phyloP scores from a whole-genome alignment of 2,113 vertebrate species.

The Garra rufa region DNA sequence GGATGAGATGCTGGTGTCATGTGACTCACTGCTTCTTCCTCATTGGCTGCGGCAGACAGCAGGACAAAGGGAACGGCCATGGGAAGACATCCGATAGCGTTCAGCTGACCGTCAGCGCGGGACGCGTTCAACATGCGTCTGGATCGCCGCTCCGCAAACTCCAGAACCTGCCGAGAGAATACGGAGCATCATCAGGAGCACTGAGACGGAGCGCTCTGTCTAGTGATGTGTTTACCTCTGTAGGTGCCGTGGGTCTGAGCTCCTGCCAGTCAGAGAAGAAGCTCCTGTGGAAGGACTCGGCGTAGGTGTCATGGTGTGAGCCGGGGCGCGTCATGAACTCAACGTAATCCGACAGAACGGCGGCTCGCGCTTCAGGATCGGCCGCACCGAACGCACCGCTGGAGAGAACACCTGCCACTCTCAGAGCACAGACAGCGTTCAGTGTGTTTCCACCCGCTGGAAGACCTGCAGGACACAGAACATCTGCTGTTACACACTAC shows the following conservation, averaged over 20 bases:
- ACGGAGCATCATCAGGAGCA: neutral
- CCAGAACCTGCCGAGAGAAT: constrained; percentile 57
- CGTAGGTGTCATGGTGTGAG: constrained; percentile 71
- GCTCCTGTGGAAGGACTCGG: constrained; percentile 71
- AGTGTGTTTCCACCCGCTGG: constrained; percentile 71
- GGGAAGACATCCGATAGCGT: constrained; percentile 73
- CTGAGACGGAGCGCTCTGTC: too few species aligned
- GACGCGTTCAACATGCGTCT: constrained; percentile 22
- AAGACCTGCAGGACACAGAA: constrained; percentile 60
- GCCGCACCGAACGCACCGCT: constrained; percentile 8
- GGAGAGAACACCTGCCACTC: constrained; percentile 53
- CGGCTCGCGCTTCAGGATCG: constrained; percentile 56
- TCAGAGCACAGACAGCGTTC: constrained; percentile 67
- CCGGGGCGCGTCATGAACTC: constrained; percentile 69
- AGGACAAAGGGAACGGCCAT: constrained; percentile 72
- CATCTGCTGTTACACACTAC: too few species aligned
- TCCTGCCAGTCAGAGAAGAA: constrained; percentile 74
- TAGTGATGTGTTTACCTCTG: constrained; percentile 50
- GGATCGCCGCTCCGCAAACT: constrained; percentile 68
- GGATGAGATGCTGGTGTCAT: neutral
- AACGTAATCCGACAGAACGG: constrained; percentile 68
- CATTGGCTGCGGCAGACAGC: constrained; percentile 66
- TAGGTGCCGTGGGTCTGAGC: constrained; percentile 35
- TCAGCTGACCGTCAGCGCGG: constrained; percentile 67
- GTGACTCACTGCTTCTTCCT: constrained; percentile 68